A percentile compares a stretch with the other conserved stretches of the same genome.
Conservation (phyloP, 2,888 invertebrate genomes). For the Steinernema scapterisci region DNA sequence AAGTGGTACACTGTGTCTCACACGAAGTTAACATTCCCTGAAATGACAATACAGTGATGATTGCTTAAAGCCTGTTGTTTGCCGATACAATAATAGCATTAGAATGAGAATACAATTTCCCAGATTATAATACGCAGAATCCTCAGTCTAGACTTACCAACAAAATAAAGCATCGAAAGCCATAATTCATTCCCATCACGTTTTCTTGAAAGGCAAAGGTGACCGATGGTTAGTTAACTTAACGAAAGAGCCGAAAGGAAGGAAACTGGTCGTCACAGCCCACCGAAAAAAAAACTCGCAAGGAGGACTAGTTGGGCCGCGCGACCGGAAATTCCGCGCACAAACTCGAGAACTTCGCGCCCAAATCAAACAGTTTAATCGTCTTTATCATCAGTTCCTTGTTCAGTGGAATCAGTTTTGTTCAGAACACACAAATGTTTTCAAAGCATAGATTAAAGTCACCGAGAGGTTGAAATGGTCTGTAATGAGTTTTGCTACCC, state of each 20-base stretch:
- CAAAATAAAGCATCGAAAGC: neutral
- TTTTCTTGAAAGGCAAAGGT: neutral
- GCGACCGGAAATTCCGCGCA: neutral
- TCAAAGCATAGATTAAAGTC: no score
- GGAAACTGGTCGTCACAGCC: neutral
- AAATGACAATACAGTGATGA: no score
- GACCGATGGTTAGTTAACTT: neutral
- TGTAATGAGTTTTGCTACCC: no score
- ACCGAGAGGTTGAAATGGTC: no score
- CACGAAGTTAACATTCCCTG: neutral
- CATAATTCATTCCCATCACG: neutral
- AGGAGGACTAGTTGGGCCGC: neutral
- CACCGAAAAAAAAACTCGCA: neutral
- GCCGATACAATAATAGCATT: no score
- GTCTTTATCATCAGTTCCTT: neutral
- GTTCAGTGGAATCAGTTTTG: no score
- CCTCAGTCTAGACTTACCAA: neutral
- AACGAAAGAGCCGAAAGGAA: neutral
- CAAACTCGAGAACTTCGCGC: conserved; percentile 5
- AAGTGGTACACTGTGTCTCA: neutral
- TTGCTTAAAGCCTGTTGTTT: no score
- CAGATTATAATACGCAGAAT: no score
- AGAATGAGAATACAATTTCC: no score
- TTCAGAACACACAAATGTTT: no score
- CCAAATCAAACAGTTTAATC: neutral